These are phyloP conservation scores for Danio aesculapii DNA, from an alignment of 2,797 vertebrate species.

Conservation along the genomic window DNA sequence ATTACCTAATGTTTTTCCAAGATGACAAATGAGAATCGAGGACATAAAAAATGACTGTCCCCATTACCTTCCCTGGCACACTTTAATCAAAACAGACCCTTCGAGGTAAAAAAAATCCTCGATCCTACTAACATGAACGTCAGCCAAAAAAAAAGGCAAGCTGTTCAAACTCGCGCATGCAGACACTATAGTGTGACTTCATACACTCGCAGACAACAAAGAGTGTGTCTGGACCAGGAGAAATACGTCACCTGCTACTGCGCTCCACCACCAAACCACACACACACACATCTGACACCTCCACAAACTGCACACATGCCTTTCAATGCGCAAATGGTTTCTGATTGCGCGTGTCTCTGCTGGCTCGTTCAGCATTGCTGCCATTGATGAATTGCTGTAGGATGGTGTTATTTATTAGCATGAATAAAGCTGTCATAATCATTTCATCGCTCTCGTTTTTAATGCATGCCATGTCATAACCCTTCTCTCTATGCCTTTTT, in stretches of 20 bases:
- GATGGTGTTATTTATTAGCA: constrained; percentile 10
- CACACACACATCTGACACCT: background rate
- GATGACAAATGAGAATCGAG: constrained; percentile 10
- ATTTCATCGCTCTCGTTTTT: constrained; percentile 5
- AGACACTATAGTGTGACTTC: constrained; percentile 59
- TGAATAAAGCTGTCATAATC: constrained; percentile 28
- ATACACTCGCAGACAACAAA: constrained; percentile 60
- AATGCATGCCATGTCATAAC: constrained; percentile 40
- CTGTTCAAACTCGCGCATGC: background rate
- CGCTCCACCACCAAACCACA: constrained; percentile 21
- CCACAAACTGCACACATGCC: background rate
- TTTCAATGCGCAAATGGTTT: constrained; percentile 4
- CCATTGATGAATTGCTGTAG: background rate
- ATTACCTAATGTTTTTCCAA: background rate
- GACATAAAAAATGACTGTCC: constrained; percentile 23
- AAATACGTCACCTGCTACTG: constrained; percentile 56
- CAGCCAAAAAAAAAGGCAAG: constrained; percentile 8
- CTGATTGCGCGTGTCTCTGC: background rate
- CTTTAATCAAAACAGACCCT: constrained; percentile 16
- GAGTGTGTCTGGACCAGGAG: constrained; percentile 54
- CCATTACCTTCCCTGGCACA: constrained; percentile 8
- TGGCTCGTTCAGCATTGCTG: background rate
- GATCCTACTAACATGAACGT: background rate
- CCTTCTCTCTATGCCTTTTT: constrained; percentile 47
- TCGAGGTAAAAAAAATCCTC: constrained; percentile 14